Evolutionary conservation across 2,113 vertebrate genomes (phyloP).

Genomic region (Rhynchopsitta pachyrhyncha): DNA sequence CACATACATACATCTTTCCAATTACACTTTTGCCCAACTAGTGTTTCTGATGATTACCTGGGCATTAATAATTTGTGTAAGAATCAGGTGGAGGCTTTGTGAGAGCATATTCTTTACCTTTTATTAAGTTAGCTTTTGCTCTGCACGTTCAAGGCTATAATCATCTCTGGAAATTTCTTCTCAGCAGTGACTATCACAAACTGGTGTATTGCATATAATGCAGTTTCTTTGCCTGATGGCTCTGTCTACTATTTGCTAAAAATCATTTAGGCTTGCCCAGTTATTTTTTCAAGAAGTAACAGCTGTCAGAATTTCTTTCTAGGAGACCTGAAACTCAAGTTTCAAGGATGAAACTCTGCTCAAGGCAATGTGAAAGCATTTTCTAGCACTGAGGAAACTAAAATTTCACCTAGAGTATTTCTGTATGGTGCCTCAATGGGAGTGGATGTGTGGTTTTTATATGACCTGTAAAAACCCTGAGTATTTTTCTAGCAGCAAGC

Average conservation of each 20-base stretch:
- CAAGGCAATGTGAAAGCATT: background rate
- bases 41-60: background rate
- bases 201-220: background rate
- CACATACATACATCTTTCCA: background rate
- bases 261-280: background rate
- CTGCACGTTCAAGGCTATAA: background rate
- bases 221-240: background rate
- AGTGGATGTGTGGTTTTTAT: background rate
- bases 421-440: background rate
- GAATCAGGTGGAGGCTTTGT: background rate
- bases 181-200: background rate
- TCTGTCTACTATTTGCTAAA: background rate
- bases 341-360: background rate
- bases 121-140: background rate
- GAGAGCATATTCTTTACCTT: background rate
- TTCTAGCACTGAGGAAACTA: background rate
- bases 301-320: background rate
- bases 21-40: background rate
- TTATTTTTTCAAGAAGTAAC: background rate
- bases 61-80: background rate
- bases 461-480: background rate
- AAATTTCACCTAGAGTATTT: background rate
- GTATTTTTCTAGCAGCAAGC: background rate
- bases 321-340: background rate
- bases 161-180: slow-evolving; percentile 10